phyloP scores from a whole-genome alignment of 2,113 vertebrate genomes.

The Mesitornis unicolor region DNA sequence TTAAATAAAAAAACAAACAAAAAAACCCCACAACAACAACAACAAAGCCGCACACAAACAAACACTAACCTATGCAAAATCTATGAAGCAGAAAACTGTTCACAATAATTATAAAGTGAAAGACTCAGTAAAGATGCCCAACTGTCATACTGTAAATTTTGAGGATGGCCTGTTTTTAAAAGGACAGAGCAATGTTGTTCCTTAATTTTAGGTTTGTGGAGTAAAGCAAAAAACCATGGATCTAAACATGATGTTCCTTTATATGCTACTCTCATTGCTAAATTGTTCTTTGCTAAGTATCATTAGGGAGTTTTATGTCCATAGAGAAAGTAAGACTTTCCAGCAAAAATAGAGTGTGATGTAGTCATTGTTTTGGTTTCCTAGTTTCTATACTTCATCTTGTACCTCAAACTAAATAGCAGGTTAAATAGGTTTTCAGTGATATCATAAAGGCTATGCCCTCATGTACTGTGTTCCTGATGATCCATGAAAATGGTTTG shows the following conservation, averaged over 20 bases:
- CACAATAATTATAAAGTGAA: background rate
- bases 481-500: conserved; percentile 31
- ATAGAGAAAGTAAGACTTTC: background rate
- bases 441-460: background rate
- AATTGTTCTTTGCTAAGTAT: background rate
- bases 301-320: background rate
- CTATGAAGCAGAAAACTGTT: background rate
- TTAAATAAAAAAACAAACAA: background rate
- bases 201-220: background rate
- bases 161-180: background rate
- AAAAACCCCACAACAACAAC: no score
- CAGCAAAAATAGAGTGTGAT: background rate
- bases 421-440: background rate
- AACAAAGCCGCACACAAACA: no score
- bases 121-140: background rate
- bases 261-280: background rate
- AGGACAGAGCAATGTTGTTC: background rate
- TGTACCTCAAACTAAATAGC: background rate
- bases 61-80: background rate
- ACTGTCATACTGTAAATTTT: background rate
- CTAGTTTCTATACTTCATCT: background rate
- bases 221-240: fast-evolving
- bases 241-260: background rate
- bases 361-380: background rate
- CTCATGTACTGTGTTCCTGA: background rate